Evolutionary conservation across 2,888 invertebrate genomes (phyloP), one percentile per base, ranked within the genome.

Genomic region (Ophonus ardosiacus): DNA sequence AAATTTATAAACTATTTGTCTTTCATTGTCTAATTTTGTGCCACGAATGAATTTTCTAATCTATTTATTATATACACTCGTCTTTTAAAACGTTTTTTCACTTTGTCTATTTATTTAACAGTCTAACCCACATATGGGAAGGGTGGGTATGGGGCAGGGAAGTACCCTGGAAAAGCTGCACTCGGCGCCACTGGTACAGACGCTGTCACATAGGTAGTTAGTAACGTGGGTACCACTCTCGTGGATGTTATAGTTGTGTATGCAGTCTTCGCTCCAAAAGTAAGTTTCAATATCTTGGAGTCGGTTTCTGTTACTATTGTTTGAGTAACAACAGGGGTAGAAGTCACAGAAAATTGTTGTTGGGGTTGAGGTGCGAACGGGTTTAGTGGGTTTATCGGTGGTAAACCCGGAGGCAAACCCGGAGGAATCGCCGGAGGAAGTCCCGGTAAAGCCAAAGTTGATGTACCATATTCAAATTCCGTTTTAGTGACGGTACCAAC

Each of bases 201-300:
- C 15, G 95, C 95, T 6, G 97, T 97, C 86, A 97, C 93, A 89
- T 96, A 96, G 15, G 96, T 95, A n/a, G 97, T 97, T 86, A 97
- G 90, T 79, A 95, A 93, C 0, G 97, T 97, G 7, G 97, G 97
- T 61, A 97, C 94, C 65, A 97, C 94, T 88, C 94, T 95, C 57
- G 97, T 97, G 1, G 96, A 96, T 90, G 95, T 97, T 85, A 98
- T 92, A 0, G 97, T 97, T 7, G 97, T 97, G 90, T 96, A 96
- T 0, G 97, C 95, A 0, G 97, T 97, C 90, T 96, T 97, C 43
- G 97, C 97, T n/a, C 97, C 97, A 90, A 97, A 97, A 10, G 97
- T 97, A 87, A 97, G 92, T 91, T 97, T 97, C 86, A 97, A 91
- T 80, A 97, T 92, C 91, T 96, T 96, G 88, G 97, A 97, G 86